A percentile compares a stretch with the other conserved stretches of the same genome.
These are phyloP conservation scores for Sitta europaea DNA, from an alignment of 2,113 vertebrate genomes.

Conservation along the genomic window DNA sequence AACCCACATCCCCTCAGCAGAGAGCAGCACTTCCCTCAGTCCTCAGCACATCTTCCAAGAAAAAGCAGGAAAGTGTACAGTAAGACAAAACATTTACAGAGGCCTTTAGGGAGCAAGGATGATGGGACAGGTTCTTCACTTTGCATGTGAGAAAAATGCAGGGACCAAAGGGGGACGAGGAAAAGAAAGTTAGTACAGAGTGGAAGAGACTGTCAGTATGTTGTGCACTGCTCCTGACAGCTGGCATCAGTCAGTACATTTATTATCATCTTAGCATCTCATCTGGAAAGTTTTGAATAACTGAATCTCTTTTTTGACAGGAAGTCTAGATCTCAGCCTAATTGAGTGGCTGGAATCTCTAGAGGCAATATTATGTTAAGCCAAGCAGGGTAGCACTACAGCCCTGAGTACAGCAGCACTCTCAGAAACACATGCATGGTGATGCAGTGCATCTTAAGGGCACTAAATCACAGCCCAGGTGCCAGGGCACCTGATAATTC, in stretches of 20 bases:
- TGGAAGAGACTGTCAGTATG: neutral
- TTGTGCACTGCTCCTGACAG: neutral
- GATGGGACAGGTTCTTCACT: neutral
- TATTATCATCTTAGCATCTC: neutral
- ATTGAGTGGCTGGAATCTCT: neutral
- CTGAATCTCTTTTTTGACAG: neutral
- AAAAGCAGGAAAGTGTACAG: neutral
- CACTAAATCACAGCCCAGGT: neutral
- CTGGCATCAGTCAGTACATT: neutral
- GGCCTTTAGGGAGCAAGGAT: neutral
- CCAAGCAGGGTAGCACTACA: neutral
- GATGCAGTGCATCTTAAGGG: neutral
- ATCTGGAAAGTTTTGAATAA: conserved; percentile 40
- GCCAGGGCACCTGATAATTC: neutral
- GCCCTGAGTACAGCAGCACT: neutral
- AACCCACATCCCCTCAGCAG: neutral
- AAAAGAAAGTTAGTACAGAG: neutral
- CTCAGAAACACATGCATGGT: neutral
- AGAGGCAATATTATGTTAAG: neutral
- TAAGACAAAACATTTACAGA: neutral
- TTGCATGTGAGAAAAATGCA: neutral
- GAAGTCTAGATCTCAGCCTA: neutral
- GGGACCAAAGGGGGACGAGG: neutral
- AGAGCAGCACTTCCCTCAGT: neutral
- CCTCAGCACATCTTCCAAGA: neutral